phyloP scores from a whole-genome alignment of 2,888 invertebrate species.

The Ramazzottius varieornatus region DNA sequence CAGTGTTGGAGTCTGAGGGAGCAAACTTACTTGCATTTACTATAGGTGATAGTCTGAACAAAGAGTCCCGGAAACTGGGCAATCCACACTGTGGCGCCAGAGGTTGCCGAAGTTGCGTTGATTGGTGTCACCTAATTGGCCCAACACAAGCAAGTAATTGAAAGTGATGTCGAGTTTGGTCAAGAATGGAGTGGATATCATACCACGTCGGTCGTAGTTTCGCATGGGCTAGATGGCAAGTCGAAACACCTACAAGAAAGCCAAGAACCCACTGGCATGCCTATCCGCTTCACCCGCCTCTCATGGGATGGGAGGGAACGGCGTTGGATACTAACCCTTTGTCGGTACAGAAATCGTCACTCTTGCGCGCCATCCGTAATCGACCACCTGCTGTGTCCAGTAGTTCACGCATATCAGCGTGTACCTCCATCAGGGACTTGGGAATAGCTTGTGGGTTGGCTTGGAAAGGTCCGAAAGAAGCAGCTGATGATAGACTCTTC shows the following conservation, averaged over 20 bases:
- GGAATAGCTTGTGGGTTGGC: not conserved
- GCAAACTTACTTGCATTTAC: not conserved
- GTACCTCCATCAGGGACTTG: not conserved
- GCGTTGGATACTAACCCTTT: constrained; percentile 1
- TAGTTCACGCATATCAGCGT: not conserved
- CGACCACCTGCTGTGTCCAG: not conserved
- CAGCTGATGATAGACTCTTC: too few relatives aligned
- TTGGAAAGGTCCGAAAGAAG: too few relatives aligned
- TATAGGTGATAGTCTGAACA: constrained; percentile 1
- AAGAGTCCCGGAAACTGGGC: not conserved
- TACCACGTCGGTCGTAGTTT: constrained; percentile 1
- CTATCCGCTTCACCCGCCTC: too few relatives aligned
- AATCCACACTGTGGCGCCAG: not conserved
- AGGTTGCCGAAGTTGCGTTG: constrained; percentile 3
- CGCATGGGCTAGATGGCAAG: not conserved
- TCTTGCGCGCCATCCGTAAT: not conserved
- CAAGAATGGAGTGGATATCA: too few relatives aligned
- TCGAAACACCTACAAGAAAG: not conserved
- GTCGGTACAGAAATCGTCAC: not conserved
- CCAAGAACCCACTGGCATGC: too few relatives aligned
- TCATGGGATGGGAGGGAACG: too few relatives aligned
- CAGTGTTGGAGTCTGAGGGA: too few relatives aligned
- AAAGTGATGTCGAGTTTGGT: too few relatives aligned
- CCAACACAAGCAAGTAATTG: too few relatives aligned
- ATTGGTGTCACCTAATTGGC: not conserved